Evolutionary conservation across 2,797 vertebrate genomes (phyloP).

Genomic region (Buphagus erythrorhynchus): DNA sequence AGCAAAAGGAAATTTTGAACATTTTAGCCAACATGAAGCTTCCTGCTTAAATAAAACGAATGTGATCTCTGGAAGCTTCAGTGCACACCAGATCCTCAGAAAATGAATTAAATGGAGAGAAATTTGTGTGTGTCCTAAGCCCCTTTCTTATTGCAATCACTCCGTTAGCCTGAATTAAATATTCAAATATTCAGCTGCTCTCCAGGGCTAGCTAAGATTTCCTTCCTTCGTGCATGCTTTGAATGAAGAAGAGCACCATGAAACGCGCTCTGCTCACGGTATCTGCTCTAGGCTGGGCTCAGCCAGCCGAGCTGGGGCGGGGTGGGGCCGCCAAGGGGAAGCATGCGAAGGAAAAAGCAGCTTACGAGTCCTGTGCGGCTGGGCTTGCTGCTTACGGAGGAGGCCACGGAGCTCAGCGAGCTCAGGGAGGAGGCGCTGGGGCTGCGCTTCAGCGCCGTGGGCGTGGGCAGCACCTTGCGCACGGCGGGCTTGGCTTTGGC

Average conservation of each 20-base stretch:
- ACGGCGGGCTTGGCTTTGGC: slow-evolving; percentile 92
- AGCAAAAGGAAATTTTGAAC: not conserved
- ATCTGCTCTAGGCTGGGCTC: not conserved
- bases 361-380: slow-evolving; percentile 97
- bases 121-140: not conserved
- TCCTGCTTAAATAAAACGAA: not conserved
- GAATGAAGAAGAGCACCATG: not conserved
- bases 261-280: not conserved
- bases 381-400: slow-evolving; percentile 95
- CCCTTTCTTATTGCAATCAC: slow-evolving; percentile 34
- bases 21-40: not conserved
- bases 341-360: slow-evolving; percentile 41
- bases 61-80: not conserved
- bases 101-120: not conserved
- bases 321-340: not conserved
- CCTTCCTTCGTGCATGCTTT: slow-evolving; percentile 50
- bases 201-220: slow-evolving; percentile 50
- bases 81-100: not conserved
- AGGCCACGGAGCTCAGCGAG: slow-evolving; percentile 95
- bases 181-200: not conserved
- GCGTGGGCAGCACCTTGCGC: slow-evolving; percentile 84
- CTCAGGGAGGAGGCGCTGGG: slow-evolving; percentile 96
- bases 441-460: slow-evolving; percentile 89
- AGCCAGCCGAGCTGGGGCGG: too few relatives aligned
- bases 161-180: slow-evolving; percentile 23